phyloP scores from a whole-genome alignment of 2,888 invertebrate species.

The Helicoverpa assulta region DNA sequence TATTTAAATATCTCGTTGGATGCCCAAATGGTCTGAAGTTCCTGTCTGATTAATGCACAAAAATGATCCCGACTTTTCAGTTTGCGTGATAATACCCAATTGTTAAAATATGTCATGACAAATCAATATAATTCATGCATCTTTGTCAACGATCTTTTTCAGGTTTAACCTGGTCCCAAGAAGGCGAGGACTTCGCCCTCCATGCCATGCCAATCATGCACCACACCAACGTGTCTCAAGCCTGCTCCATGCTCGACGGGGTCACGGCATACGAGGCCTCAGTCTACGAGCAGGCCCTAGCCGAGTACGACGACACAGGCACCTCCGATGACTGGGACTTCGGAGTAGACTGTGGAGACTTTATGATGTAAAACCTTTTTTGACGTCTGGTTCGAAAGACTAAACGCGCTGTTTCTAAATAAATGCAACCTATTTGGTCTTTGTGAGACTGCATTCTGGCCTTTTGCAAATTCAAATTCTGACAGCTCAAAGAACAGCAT shows the following conservation, averaged over 20 bases:
- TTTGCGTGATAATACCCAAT: no score
- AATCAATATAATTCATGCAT: no score
- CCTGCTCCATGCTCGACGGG: conserved; percentile 89
- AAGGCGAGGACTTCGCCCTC: conserved; percentile 92
- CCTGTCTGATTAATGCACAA: no score
- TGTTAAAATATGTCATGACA: no score
- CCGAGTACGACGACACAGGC: conserved; percentile 90
- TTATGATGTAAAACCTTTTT: conserved; percentile 90
- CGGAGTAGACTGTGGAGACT: conserved; percentile 93
- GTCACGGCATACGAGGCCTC: conserved; percentile 91
- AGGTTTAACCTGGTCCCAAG: conserved; percentile 92
- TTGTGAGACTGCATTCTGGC: not conserved
- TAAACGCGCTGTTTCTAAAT: conserved; percentile 18
- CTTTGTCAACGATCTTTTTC: conserved; percentile 60
- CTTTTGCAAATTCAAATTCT: not conserved
- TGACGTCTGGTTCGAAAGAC: conserved; percentile 11
- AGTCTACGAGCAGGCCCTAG: conserved; percentile 90
- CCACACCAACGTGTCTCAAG: conserved; percentile 91
- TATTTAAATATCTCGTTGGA: no score
- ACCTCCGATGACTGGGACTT: conserved; percentile 92
- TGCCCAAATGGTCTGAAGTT: no score
- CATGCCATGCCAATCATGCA: conserved; percentile 92
- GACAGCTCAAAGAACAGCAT: conserved; percentile 14
- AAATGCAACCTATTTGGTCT: not conserved
- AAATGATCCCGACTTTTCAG: not conserved